Evolutionary conservation across 2,888 invertebrate species (phyloP), one percentile per base, ranked within the genome.

Genomic region (Phragmatobia fuliginosa): DNA sequence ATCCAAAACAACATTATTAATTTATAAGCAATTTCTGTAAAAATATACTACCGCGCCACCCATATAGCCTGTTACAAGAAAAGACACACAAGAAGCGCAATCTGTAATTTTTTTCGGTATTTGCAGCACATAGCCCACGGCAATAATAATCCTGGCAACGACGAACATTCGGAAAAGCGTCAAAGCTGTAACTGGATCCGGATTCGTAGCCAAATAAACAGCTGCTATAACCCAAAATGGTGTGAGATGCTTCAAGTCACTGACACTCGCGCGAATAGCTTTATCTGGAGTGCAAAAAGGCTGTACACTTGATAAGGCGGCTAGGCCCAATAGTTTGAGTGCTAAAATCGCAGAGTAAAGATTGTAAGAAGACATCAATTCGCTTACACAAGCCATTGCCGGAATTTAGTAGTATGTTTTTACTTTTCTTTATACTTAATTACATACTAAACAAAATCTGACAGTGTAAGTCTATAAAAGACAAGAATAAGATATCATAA

Each of bases 271-370:
- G 36, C 67, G 64, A 4, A 32, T 33, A 41, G 61, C 31, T 25
- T 68, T 71, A 1, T 65, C 64, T 36, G 71, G 28, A n/a, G 52
- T 10, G n/a, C 58, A 65, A 4, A 10, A 8, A 18, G 41, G 41
- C 25, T 61, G 38, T n/a, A 60, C 32, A 21, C 25, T 59, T 16
- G 71, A 61, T 56, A 71, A 36, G 21, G 71, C 65, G 5, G 56
- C 65, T 21, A 71, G 49, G 28, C 79, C 81, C 0, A 88, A 68
- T 1, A 88, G 65, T 38, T 88, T 83, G 21, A 85, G 31, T 0
- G 80, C 82, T 38, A 85, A 62, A 21, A 85, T 62, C 6, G 82
- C 79, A 1, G 84, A 75, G 62, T 85, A 85, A 0, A 84, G 49
- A 31, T 68, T 81, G 61, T 82, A 85, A 52, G 78, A 78, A n/a